Percentiles rank a stretch among this genome's conserved stretches.
These are phyloP conservation scores for Drosophila sordidapex DNA, from an alignment of 2,888 invertebrate genomes.

Conservation along the genomic window DNA sequence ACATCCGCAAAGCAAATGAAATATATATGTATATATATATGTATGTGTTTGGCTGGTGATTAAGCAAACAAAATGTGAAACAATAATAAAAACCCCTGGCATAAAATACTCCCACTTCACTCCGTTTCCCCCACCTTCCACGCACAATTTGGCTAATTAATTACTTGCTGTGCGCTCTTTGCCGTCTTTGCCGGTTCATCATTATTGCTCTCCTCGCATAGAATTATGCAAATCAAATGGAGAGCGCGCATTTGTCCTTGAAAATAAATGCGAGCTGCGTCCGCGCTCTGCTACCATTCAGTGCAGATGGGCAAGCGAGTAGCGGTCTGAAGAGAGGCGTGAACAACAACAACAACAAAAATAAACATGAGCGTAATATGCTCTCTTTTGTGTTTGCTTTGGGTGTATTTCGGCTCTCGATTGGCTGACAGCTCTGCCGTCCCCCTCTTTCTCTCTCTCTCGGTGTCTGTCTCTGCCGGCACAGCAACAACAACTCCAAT, in stretches of 20 bases:
- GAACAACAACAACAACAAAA: not conserved
- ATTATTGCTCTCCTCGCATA: slow-evolving; percentile 5
- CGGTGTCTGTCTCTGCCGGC: not conserved
- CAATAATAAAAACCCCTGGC: slow-evolving; percentile 17
- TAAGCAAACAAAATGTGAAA: slow-evolving; percentile 25
- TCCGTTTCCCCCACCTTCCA: not conserved
- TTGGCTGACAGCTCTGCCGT: not conserved
- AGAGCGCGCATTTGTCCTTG: slow-evolving; percentile 53
- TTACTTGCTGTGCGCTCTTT: slow-evolving; percentile 33
- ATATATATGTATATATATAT: not conserved
- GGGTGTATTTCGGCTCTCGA: not conserved
- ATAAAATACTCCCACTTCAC: slow-evolving; percentile 4
- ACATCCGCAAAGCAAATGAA: slow-evolving; percentile 10
- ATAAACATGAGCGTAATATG: not conserved
- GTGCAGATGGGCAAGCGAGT: slow-evolving; percentile 21
- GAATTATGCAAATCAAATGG: slow-evolving; percentile 56
- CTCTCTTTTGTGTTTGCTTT: slow-evolving; percentile 7
- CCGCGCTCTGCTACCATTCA: slow-evolving; percentile 30
- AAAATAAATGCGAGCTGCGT: slow-evolving; percentile 37
- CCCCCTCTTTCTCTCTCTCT: not conserved
- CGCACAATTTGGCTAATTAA: slow-evolving; percentile 20
- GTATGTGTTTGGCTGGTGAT: not conserved
- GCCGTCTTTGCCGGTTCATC: slow-evolving; percentile 28
- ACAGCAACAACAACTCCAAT: slow-evolving; percentile 2
- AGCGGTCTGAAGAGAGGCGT: slow-evolving; percentile 16